Evolutionary conservation across 2,113 vertebrate species (phyloP).

Genomic region (Micromys minutus): DNA sequence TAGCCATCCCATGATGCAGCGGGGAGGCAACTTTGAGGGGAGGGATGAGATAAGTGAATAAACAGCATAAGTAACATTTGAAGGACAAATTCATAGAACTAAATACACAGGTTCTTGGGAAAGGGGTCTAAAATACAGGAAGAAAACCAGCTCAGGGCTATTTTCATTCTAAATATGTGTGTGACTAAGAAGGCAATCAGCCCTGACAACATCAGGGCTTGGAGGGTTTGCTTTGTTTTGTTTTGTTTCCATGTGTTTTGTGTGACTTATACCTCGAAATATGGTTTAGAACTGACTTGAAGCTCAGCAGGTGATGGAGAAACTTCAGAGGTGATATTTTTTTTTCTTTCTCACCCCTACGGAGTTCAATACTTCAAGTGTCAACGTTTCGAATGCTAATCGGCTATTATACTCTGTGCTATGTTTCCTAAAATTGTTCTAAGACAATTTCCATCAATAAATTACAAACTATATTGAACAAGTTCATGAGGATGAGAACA

Average conservation of each 20-base stretch:
- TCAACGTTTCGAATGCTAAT: slow-evolving; percentile 1
- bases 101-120: neutral
- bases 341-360: neutral
- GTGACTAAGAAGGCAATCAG: neutral
- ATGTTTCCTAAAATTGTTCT: neutral
- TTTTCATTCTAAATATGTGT: slow-evolving; percentile 13
- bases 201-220: neutral
- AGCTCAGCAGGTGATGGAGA: neutral
- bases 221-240: neutral
- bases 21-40: neutral
- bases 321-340: neutral
- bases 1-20: neutral
- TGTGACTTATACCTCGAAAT: neutral
- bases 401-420: neutral
- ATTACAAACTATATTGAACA: slow-evolving; percentile 11
- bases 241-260: neutral
- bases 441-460: neutral
- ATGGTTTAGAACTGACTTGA: neutral
- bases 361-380: slow-evolving; percentile 36
- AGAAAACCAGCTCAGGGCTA: neutral
- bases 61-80: neutral
- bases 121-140: neutral
- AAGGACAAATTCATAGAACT: neutral
- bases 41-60: neutral
- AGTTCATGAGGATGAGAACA: neutral